Percentiles rank a stretch among this genome's conserved stretches.
Evolutionary conservation across 2,888 invertebrate species (phyloP).

Genomic region (Crossocerus cetratus): DNA sequence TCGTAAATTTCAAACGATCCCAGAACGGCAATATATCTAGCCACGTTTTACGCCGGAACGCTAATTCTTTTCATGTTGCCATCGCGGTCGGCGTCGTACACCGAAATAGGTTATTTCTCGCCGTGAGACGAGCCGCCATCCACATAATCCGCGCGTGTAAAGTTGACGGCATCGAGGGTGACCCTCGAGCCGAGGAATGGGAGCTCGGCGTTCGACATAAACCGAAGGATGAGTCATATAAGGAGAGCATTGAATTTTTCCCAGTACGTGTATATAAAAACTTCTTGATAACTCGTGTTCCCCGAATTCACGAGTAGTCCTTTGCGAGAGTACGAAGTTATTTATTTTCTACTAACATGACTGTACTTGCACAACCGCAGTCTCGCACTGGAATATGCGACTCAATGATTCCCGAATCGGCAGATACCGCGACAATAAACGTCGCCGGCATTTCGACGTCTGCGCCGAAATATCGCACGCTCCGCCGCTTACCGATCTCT

Average conservation of each 20-base stretch:
- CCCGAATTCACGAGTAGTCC: too few species aligned
- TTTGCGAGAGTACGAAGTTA: too few species aligned
- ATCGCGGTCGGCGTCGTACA: background rate
- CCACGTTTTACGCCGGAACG: background rate
- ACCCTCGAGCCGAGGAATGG: background rate
- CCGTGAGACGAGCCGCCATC: constrained; percentile 5
- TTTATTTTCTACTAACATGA: too few species aligned
- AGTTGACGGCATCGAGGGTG: background rate
- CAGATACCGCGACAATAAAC: background rate
- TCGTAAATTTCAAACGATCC: constrained; percentile 46
- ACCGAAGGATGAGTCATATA: background rate
- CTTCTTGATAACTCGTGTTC: too few species aligned
- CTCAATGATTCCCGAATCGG: too few species aligned
- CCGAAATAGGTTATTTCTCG: background rate
- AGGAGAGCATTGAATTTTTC: constrained; percentile 41
- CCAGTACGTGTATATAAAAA: constrained; percentile 3
- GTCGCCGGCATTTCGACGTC: constrained; percentile 8
- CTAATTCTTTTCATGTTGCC: constrained; percentile 6
- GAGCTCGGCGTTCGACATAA: constrained; percentile 1
- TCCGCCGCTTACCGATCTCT: background rate
- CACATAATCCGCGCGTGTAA: constrained; percentile 24
- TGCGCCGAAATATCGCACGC: constrained; percentile 34
- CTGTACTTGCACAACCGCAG: too few species aligned
- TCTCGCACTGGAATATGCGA: too few species aligned
- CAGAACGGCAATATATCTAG: constrained; percentile 19